Percentiles rank a stretch among this genome's conserved stretches.
Evolutionary conservation across 2,888 invertebrate species (phyloP).

Genomic region (Acanthosepion esculentum): DNA sequence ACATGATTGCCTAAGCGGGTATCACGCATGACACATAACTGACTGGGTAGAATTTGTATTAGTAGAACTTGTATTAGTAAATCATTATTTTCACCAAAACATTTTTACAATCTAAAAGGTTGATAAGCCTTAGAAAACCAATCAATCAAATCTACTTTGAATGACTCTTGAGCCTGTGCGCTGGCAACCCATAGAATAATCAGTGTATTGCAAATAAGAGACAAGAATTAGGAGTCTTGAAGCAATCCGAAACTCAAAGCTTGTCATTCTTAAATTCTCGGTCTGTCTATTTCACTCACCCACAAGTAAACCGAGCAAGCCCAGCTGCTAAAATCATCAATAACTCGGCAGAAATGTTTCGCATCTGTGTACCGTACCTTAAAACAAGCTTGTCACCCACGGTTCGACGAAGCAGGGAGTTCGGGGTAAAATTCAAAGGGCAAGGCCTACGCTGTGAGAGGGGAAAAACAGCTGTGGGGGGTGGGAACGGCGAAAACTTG

Average conservation of each 20-base stretch:
- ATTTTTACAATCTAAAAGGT: no score
- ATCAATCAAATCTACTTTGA: no score
- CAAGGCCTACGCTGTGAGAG: slow-evolving; percentile 1
- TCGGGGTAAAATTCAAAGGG: slow-evolving; percentile 15
- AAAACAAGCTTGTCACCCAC: slow-evolving; percentile 33
- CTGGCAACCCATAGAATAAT: no score
- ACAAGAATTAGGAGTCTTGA: no score
- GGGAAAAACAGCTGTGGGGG: neutral
- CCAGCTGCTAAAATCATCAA: neutral
- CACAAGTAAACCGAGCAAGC: neutral
- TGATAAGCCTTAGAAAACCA: no score
- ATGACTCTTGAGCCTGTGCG: no score
- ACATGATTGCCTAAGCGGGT: no score
- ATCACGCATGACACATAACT: no score
- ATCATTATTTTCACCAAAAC: no score
- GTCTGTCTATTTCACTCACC: neutral
- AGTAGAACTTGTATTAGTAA: no score
- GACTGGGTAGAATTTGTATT: no score
- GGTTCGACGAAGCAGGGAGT: neutral
- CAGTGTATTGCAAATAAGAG: no score
- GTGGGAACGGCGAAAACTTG: neutral
- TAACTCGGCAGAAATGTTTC: neutral
- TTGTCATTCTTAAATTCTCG: neutral
- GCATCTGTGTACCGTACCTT: neutral
- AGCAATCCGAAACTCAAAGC: neutral